phyloP scores from a whole-genome alignment of 2,888 invertebrate genomes.

The Pseudeuparius sepicola region DNA sequence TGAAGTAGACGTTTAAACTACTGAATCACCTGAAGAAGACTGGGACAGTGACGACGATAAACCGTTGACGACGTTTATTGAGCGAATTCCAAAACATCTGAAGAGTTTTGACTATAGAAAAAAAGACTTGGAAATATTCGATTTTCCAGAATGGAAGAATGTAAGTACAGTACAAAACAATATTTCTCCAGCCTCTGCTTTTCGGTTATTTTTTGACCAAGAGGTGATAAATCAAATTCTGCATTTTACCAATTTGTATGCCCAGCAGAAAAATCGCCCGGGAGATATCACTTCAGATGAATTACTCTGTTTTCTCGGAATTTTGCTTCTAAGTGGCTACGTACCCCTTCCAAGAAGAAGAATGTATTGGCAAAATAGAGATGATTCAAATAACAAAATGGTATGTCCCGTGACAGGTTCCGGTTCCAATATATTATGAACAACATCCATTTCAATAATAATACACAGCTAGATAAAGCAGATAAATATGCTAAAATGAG shows the following conservation, averaged over 20 bases:
- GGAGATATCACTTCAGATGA: slow-evolving; percentile 9
- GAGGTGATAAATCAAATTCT: slow-evolving; percentile 8
- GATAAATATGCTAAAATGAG: slow-evolving; percentile 13
- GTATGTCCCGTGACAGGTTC: slow-evolving; percentile 9
- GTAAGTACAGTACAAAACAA: slow-evolving; percentile 2
- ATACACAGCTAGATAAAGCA: slow-evolving; percentile 6
- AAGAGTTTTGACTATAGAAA: not conserved
- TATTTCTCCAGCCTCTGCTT: slow-evolving; percentile 3
- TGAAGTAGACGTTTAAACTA: no score
- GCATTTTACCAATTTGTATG: slow-evolving; percentile 11
- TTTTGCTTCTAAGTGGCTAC: slow-evolving; percentile 17
- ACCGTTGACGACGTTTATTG: no score
- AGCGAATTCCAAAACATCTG: no score
- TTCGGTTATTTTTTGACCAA: slow-evolving; percentile 11
- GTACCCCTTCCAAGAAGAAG: slow-evolving; percentile 14
- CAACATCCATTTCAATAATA: slow-evolving; percentile 14
- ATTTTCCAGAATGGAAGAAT: slow-evolving; percentile 1
- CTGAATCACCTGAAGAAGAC: no score
- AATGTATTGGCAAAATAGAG: slow-evolving; percentile 15
- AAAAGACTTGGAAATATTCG: not conserved
- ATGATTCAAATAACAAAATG: slow-evolving; percentile 13
- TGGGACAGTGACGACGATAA: no score
- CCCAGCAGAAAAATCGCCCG: slow-evolving; percentile 10
- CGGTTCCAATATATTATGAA: slow-evolving; percentile 13
- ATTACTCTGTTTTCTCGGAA: slow-evolving; percentile 16